Conservation (phyloP, 2,888 invertebrate genomes). For the Lepidocyrtoides sp. region DNA sequence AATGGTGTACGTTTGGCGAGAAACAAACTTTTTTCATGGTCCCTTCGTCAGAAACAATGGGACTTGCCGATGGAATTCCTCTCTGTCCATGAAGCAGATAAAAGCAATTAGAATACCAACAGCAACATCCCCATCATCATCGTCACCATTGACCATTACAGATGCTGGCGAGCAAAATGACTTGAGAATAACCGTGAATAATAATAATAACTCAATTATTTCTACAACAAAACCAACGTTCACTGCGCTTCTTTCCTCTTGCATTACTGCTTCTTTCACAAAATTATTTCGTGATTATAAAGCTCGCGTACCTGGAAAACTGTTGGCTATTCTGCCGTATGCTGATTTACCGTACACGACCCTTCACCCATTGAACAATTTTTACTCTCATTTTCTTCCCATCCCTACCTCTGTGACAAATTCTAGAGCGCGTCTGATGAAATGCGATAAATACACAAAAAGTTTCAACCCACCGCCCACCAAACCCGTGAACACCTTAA, state of each 20-base stretch:
- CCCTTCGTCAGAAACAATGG: conserved; percentile 75
- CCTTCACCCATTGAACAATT: conserved; percentile 80
- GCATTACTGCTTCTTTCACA: conserved; percentile 80
- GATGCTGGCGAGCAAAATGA: conserved; percentile 57
- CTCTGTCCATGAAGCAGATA: conserved; percentile 77
- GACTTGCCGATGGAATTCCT: conserved; percentile 80
- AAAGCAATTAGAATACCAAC: conserved; percentile 77
- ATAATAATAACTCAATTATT: conserved; percentile 26
- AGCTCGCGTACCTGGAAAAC: conserved; percentile 75
- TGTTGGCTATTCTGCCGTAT: conserved; percentile 81
- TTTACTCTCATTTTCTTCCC: conserved; percentile 79
- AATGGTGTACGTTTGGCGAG: conserved; percentile 75
- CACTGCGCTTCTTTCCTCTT: conserved; percentile 79
- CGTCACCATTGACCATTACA: background rate
- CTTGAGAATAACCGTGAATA: conserved; percentile 51
- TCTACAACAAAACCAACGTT: conserved; percentile 75
- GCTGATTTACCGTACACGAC: conserved; percentile 80
- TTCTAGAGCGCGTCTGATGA: conserved; percentile 67
- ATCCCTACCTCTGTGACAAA: conserved; percentile 78
- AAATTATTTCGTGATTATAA: conserved; percentile 76
- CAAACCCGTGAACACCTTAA: conserved; percentile 72
- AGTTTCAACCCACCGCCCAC: conserved; percentile 79
- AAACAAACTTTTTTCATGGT: conserved; percentile 81
- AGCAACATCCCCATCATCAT: background rate
- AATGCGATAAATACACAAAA: conserved; percentile 78